Evolutionary conservation across 2,113 vertebrate species (phyloP), one percentile per base, ranked within the genome.

Genomic region (Petromus typicus): DNA sequence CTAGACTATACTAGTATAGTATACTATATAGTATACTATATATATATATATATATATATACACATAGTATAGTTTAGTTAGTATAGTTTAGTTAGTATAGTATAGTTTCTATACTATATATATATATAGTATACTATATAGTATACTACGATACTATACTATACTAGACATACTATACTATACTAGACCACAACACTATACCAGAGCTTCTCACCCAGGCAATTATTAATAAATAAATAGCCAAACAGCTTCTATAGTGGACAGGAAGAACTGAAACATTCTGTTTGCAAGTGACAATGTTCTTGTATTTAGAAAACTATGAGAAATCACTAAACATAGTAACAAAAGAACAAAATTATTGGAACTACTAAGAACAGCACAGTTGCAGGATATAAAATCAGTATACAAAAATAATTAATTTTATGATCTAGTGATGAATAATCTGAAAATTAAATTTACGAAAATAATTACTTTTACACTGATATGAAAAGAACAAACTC

Each of bases 401-500:
- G 64, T 66, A n/a, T 34, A 66, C 34, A 34, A 34, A 66, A 66
- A 66, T 66, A 66, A 66, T 66, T 56, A 56, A 16, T 66, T 66
- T 66, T 66, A 34, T 66, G 64, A 34, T 0, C 30, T 66, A 34
- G 14, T 66, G 64, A n/a, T 66, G 64, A 66, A 66, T 34, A 66
- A 66, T 66, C 11, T n/a, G 4, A 66, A 66, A 66, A 66, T 37
- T 73, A 22, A 92, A 89, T 85, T 87, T 88, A 78, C 89, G 57
- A 91, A 88, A 84, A 63, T 13, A 73, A 69, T 81, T 85, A 40
- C 37, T 93, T 64, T 90, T 69, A 87, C 4, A 61, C 80, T 69
- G 37, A n/a, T 32, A 82, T 71, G 10, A 91, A 92, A 94, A 87
- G 48, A 88, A 64, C 32, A 89, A 90, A n/a, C n/a, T 81, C 48